Conservation (phyloP, 2,797 vertebrate species). For the Phoebastria nigripes region DNA sequence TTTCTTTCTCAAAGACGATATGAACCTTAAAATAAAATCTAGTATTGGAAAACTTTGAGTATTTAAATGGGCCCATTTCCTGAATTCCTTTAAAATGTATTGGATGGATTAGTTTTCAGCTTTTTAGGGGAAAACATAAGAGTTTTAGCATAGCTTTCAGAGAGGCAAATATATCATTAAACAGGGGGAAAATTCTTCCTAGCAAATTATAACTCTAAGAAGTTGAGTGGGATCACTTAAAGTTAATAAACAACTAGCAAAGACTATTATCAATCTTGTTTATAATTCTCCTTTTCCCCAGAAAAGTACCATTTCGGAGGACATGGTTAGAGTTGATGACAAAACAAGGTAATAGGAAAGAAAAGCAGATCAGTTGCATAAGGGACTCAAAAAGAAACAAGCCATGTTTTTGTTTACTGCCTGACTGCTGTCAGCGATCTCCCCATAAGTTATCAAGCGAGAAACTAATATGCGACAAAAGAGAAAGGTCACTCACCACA, state of each 20-base stretch:
- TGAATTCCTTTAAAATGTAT: neutral
- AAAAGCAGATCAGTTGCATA: neutral
- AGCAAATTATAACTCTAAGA: neutral
- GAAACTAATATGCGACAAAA: neutral
- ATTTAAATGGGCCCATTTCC: neutral
- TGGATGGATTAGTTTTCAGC: neutral
- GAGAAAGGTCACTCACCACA: neutral
- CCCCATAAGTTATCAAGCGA: neutral
- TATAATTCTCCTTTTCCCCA: neutral
- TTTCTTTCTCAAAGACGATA: neutral
- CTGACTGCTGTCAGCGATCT: neutral
- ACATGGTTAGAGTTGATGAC: neutral
- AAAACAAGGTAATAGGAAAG: neutral
- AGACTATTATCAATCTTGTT: neutral
- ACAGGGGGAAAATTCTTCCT: neutral
- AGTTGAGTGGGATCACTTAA: neutral
- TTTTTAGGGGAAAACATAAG: neutral
- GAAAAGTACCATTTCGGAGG: neutral
- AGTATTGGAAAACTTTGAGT: neutral
- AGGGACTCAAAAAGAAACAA: neutral
- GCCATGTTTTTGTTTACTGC: neutral
- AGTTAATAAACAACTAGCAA: neutral
- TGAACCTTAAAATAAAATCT: neutral
- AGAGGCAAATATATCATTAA: neutral
- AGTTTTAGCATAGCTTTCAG: neutral